A percentile compares a stretch with the other conserved stretches of the same genome.
Conservation (phyloP, 2,888 invertebrate species). For the Helobdella robusta region DNA sequence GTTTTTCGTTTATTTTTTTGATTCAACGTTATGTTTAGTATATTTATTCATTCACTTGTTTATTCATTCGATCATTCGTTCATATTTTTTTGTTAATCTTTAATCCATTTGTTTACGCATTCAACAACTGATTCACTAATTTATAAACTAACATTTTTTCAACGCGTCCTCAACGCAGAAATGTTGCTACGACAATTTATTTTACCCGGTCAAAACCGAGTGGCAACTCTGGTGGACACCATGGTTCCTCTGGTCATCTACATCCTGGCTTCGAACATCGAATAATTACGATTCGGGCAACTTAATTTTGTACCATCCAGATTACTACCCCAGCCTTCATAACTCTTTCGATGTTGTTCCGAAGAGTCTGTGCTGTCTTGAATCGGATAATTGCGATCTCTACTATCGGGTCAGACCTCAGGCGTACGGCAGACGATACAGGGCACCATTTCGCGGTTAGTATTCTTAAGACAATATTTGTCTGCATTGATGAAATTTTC, state of each 20-base stretch:
- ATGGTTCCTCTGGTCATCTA: constrained; percentile 12
- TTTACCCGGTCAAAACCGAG: neutral
- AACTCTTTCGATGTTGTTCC: constrained; percentile 6
- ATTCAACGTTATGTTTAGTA: too few species aligned
- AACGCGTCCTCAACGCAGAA: neutral
- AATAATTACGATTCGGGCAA: constrained; percentile 12
- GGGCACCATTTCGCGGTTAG: constrained; percentile 21
- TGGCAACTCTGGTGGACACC: constrained; percentile 9
- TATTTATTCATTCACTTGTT: too few species aligned
- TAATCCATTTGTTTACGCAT: too few species aligned
- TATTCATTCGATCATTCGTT: too few species aligned
- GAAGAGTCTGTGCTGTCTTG: constrained; percentile 21
- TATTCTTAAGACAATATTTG: neutral
- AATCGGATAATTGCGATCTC: constrained; percentile 25
- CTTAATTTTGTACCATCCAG: constrained; percentile 21
- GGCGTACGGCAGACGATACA: constrained; percentile 6
- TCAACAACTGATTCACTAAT: too few species aligned
- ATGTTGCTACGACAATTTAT: constrained; percentile 23
- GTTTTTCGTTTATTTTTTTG: too few species aligned
- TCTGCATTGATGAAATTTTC: too few species aligned
- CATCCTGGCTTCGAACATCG: constrained; percentile 22
- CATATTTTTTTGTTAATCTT: too few species aligned
- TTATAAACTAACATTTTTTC: too few species aligned
- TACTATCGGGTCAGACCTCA: constrained; percentile 23
- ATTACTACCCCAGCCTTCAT: constrained; percentile 4